These are phyloP conservation scores for Cephalopholis sonnerati DNA, from an alignment of 2,113 vertebrate species.

Conservation along the genomic window DNA sequence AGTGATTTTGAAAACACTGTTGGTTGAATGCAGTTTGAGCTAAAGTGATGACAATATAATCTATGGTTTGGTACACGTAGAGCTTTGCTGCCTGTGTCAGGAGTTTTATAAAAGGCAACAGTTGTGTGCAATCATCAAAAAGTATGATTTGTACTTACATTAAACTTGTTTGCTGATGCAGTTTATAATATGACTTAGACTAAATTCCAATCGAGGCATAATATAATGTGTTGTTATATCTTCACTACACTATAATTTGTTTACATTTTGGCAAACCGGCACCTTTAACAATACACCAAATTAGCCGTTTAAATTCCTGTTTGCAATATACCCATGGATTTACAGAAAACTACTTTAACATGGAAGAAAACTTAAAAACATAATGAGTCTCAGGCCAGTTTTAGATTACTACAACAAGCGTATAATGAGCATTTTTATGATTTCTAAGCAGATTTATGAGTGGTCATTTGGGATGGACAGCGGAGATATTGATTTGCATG, in stretches of 20 bases:
- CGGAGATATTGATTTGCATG: neutral
- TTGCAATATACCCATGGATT: neutral
- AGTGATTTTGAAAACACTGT: neutral
- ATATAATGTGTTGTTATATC: neutral
- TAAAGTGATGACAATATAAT: neutral
- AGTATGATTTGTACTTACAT: neutral
- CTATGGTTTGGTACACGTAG: neutral
- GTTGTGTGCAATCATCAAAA: neutral
- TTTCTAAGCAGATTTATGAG: neutral
- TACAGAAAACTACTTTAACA: neutral
- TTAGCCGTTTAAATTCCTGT: neutral
- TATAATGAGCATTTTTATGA: neutral
- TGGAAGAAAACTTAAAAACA: neutral
- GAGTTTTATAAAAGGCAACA: neutral
- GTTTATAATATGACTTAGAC: no score
- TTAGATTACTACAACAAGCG: neutral
- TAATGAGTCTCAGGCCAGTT: neutral
- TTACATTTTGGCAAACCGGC: neutral
- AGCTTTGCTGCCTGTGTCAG: constrained; percentile 2
- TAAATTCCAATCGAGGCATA: no score
- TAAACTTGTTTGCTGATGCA: neutral
- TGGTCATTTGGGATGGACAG: neutral
- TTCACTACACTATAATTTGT: neutral
- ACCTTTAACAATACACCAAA: neutral
- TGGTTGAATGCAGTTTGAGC: neutral